Percentiles rank a stretch among this genome's conserved stretches.
Evolutionary conservation across 2,113 vertebrate genomes (phyloP).

Genomic region (Mobula birostris): DNA sequence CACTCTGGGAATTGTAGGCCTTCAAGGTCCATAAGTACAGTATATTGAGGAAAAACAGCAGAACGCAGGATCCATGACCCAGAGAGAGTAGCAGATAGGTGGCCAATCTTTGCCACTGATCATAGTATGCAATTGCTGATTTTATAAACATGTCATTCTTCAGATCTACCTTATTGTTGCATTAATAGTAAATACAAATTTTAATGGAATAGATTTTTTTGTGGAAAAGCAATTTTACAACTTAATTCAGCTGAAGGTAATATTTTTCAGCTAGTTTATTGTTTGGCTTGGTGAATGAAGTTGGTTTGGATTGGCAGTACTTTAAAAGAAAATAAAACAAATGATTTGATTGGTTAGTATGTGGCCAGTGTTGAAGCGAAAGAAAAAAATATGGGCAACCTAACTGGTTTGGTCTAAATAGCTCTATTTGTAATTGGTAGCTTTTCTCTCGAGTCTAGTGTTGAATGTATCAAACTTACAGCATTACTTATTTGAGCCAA

Average conservation of each 20-base stretch:
- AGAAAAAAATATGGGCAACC: too few relatives aligned
- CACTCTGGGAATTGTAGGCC: neutral
- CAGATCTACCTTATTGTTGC: neutral
- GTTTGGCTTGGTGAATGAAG: neutral
- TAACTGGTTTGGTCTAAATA: neutral
- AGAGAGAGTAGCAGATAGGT: neutral
- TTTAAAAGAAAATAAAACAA: neutral
- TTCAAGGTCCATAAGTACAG: neutral
- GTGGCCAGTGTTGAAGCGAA: too few relatives aligned
- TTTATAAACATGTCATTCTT: neutral
- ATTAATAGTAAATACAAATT: neutral
- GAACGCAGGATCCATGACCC: neutral
- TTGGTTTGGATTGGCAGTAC: neutral
- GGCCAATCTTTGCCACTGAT: neutral
- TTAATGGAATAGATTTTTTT: neutral
- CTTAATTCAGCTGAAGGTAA: neutral
- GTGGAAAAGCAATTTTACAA: neutral
- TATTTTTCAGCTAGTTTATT: neutral
- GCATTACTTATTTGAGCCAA: neutral
- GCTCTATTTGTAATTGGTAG: neutral
- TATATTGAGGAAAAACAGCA: too few relatives aligned
- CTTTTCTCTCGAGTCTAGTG: neutral
- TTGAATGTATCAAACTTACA: neutral
- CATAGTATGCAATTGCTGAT: neutral
- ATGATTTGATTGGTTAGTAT: neutral